Evolutionary conservation across 2,113 vertebrate genomes (phyloP).

Genomic region (Paedocypris sp.): DNA sequence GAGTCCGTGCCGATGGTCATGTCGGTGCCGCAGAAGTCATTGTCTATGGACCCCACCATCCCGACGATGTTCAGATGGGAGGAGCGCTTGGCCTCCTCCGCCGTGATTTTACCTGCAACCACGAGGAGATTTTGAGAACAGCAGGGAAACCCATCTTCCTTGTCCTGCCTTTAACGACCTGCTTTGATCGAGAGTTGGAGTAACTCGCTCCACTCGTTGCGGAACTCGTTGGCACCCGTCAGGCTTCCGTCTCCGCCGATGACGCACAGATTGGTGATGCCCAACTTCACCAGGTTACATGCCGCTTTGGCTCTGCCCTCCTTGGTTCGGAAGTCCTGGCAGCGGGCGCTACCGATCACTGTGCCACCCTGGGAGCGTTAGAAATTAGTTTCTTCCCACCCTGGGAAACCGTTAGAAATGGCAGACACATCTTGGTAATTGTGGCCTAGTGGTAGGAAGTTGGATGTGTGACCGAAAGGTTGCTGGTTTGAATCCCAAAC

Average conservation of each 20-base stretch:
- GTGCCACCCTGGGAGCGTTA: constrained; percentile 71
- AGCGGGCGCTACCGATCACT: constrained; percentile 86
- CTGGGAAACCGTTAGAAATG: no score
- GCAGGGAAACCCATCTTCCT: no score
- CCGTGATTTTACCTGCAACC: constrained; percentile 73
- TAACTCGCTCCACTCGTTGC: constrained; percentile 77
- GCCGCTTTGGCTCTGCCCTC: constrained; percentile 77
- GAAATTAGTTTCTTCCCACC: no score
- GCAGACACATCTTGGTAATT: no score
- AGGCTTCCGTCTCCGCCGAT: constrained; percentile 92
- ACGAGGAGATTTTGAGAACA: no score
- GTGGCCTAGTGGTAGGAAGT: no score
- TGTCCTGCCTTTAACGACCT: no score
- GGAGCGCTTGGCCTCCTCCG: constrained; percentile 63
- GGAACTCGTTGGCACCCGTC: constrained; percentile 83
- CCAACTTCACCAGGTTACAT: constrained; percentile 74
- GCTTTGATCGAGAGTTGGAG: constrained; percentile 66
- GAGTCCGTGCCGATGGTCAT: constrained; percentile 97
- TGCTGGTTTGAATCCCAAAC: no score
- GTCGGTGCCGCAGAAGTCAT: constrained; percentile 94
- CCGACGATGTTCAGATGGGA: constrained; percentile 86
- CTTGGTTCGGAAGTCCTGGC: constrained; percentile 73
- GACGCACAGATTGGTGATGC: constrained; percentile 92
- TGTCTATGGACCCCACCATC: constrained; percentile 92
- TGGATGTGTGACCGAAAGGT: no score